These are phyloP conservation scores for Callimorpha dominula DNA, from an alignment of 2,888 invertebrate genomes.

Conservation along the genomic window DNA sequence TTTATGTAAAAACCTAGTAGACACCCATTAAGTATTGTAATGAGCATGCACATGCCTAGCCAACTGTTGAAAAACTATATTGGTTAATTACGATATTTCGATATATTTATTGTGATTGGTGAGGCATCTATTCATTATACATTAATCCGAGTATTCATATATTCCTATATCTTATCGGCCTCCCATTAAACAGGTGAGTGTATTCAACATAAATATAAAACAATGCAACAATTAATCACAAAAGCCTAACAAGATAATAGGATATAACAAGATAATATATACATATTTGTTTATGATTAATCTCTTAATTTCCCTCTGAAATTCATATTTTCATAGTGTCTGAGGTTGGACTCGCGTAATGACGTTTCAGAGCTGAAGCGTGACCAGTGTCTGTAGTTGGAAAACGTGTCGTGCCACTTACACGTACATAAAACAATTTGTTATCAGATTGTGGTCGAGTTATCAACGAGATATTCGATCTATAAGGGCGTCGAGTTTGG, in stretches of 20 bases:
- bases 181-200: not conserved
- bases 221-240: not conserved
- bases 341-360: slow-evolving; percentile 19
- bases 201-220: not conserved
- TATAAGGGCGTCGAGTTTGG: slow-evolving; percentile 32
- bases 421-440: slow-evolving; percentile 46
- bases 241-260: not conserved
- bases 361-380: slow-evolving; percentile 7
- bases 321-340: not conserved
- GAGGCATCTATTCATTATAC: not conserved
- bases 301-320: not conserved
- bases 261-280: slow-evolving; percentile 1
- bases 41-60: not conserved
- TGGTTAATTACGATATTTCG: not conserved
- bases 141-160: not conserved
- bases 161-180: not conserved
- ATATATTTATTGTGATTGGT: not conserved
- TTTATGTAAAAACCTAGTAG: not conserved
- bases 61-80: not conserved
- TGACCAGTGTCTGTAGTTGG: slow-evolving; percentile 24
- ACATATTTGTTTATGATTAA: slow-evolving; percentile 1
- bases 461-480: slow-evolving; percentile 55
- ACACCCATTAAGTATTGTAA: not conserved
- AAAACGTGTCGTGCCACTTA: slow-evolving; percentile 32
- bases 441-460: slow-evolving; percentile 58